Base-by-base conservation (phyloP, 2,113 vertebrate species). In the Marcusenius ussheri region DNA sequence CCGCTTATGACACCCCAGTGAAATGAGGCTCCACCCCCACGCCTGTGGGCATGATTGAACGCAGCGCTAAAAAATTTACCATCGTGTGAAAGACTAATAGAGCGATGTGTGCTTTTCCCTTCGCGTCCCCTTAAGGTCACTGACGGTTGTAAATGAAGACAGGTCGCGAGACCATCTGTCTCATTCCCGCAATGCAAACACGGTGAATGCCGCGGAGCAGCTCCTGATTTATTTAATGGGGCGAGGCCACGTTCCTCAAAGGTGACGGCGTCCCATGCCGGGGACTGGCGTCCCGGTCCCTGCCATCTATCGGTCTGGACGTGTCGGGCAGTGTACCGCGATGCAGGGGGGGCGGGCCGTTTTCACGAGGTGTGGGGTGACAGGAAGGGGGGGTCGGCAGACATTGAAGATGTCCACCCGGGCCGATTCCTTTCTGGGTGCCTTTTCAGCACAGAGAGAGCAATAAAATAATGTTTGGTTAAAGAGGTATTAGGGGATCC, bases 161-260 rank as follows among this genome's bases (percentile, higher is more conserved):
- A 93, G 94, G 95, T 96, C 93, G 95, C 90, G 90, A 93, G 93
- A 92, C 93, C 83, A 92, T 93, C 50, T 87, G 90, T 92, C 91
- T 93, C 93, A 93, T 92, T 93, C 92, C 91, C 93, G 94, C 94
- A 93, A 96, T 95, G 94, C 94, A 96, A 95, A 95, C 91, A 91
- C 93, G 89, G 93, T 93, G 95, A 96, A 93, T 94, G 95, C 96
- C 95, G 95, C 96, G 94, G 96, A 96, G 95, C 96, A 96, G 95
- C 92, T 94, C 96, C 95, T 95, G 95, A 96, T 96, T 95, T 95
- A 96, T 96, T 94, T 95, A 96, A 96, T 96, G 95, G 96, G 94
- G 93, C 94, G 93, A 93, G 95, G 94, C 95, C 95, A 94, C 93
- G 94, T 94, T 92, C 94, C 93, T 93, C 93, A 93, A 94, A 95